A percentile compares a stretch with the other conserved stretches of the same genome.
These are phyloP conservation scores for Branchinecta lindahli DNA, from an alignment of 1,140 invertebrate genomes.

Conservation along the genomic window DNA sequence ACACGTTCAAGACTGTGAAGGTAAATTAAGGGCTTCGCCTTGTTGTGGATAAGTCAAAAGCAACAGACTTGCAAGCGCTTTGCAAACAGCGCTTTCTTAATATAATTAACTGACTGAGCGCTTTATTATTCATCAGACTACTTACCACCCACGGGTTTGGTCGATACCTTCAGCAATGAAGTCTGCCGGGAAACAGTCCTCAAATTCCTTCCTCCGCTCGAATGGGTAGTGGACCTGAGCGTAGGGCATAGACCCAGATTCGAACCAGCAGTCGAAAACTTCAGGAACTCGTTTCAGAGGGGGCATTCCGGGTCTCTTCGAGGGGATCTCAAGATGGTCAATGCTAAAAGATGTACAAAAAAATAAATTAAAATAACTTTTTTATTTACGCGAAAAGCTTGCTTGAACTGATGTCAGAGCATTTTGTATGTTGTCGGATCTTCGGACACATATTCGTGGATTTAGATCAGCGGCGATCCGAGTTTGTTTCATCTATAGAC, in stretches of 20 bases:
- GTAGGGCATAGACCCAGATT: slow-evolving; percentile 98
- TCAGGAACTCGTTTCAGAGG: slow-evolving; percentile 70
- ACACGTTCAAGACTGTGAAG: no score
- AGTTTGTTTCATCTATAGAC: no score
- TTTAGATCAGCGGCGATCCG: no score
- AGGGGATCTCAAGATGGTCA: slow-evolving; percentile 88
- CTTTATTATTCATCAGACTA: no score
- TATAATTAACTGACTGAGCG: no score
- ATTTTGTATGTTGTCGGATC: no score
- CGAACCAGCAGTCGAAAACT: slow-evolving; percentile 99
- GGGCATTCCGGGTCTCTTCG: slow-evolving; percentile 58
- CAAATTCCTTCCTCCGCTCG: slow-evolving; percentile 78
- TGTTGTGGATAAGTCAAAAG: no score
- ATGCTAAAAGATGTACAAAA: slow-evolving; percentile 40
- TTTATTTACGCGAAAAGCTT: neutral
- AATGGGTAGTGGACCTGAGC: slow-evolving; percentile 95
- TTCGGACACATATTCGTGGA: no score
- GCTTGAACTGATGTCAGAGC: no score
- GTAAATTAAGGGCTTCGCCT: no score
- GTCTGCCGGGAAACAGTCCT: slow-evolving; percentile 92
- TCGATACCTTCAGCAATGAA: slow-evolving; percentile 99
- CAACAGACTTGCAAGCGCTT: no score
- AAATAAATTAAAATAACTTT: neutral
- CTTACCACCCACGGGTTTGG: slow-evolving; percentile 86
- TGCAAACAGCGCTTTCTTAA: no score